phyloP scores from a whole-genome alignment of 2,888 invertebrate genomes.

The Celastrina argiolus region DNA sequence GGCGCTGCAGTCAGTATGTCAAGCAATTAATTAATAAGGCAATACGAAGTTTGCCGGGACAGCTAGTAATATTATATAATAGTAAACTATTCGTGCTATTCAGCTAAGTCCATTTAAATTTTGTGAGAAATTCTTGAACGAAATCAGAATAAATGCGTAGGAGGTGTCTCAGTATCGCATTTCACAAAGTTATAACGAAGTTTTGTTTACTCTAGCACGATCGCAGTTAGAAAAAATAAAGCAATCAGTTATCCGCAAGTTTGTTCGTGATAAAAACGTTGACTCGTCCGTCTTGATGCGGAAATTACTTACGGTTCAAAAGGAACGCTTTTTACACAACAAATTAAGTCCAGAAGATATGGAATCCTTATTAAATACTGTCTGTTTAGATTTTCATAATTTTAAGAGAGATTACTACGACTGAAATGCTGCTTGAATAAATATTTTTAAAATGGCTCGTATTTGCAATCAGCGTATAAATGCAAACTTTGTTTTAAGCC shows the following conservation, averaged over 20 bases:
- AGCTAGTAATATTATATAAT: no score
- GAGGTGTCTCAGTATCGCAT: conserved; percentile 25
- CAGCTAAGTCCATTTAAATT: neutral
- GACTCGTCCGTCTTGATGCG: conserved; percentile 45
- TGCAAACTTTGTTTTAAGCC: no score
- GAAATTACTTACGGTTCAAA: conserved; percentile 36
- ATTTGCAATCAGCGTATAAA: no score
- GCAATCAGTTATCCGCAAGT: conserved; percentile 55
- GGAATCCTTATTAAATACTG: neutral
- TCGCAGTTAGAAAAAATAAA: conserved; percentile 44
- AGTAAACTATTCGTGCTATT: no score
- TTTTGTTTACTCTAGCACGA: conserved; percentile 45
- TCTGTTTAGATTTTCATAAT: neutral
- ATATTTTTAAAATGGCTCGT: no score
- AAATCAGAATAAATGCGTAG: neutral
- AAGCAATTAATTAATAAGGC: no score
- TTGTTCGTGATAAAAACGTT: conserved; percentile 55
- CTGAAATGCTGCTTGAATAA: no score
- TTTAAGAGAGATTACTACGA: no score
- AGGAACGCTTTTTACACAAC: neutral
- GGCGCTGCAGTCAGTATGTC: no score
- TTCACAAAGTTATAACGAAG: conserved; percentile 35
- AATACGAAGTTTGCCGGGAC: no score
- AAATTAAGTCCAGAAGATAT: conserved; percentile 17
- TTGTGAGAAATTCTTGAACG: neutral